Evolutionary conservation across 2,888 invertebrate genomes (phyloP), one percentile per base, ranked within the genome.

Genomic region (Tetranychus truncatus): DNA sequence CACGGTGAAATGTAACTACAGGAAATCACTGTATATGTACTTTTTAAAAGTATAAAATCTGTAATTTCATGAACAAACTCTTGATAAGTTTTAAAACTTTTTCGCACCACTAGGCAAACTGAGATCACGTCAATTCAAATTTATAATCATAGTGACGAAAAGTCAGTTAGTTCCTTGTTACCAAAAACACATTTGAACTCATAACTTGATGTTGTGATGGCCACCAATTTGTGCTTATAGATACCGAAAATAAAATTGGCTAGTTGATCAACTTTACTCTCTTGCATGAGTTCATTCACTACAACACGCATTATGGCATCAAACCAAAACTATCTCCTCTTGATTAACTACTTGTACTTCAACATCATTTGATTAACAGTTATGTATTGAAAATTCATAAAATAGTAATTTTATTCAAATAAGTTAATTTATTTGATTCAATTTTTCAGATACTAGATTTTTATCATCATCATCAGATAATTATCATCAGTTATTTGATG

Each of bases 121-220:
- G 89, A 77, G 86, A 83, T 78, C 91, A 86, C 0, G 87, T 89
- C 95, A 95, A 95, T 83, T 95, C 95, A 85, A 95, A 96, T 83
- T 92, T 91, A 82, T 95, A 95, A 84, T 95, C 95, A 80, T 85
- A 83, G 83, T 95, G 91, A 75, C 95, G 86, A 77, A 91, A 88
- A 6, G 20, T 9, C 74, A 85, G 84, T 69, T 87, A 85, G 84
- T 69, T 87, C 84, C 34, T 69, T 69, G 5, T 24, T 20, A 20
- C 24, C 69, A 81, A 95, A 93, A 0, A 92, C 82, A 88, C 85
- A 84, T 96, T 95, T 24, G 80, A 90, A 95, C 78, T 95, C 95
- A 0, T 87, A 86, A 84, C 95, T 96, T 0, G 95, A 95, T 11
- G 95, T 95, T 0, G 94, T 92, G 76, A 95, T 85, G 72, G 95